Conservation (phyloP, 2,888 invertebrate species). For the Dasysyrphus albostriatus region DNA sequence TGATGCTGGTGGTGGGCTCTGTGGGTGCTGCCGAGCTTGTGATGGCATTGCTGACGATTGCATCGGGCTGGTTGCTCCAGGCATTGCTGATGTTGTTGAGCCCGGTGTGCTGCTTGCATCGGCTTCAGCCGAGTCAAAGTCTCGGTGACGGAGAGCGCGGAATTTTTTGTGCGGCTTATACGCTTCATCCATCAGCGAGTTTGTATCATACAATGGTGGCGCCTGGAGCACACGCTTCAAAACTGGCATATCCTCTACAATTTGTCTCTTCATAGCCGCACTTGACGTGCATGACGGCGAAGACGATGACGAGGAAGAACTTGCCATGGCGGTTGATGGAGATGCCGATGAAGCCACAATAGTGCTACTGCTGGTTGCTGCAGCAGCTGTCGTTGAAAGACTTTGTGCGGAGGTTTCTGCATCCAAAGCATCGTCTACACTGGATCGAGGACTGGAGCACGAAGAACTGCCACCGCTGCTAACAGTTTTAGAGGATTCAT, state of each 20-base stretch:
- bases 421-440: constrained; percentile 91
- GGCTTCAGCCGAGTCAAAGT: constrained; percentile 90
- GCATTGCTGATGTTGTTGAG: constrained; percentile 67
- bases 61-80: constrained; percentile 48
- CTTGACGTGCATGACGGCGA: constrained; percentile 69
- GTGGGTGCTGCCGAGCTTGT: constrained; percentile 64
- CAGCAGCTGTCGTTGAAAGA: constrained; percentile 77
- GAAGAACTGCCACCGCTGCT: constrained; percentile 89
- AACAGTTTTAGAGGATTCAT: constrained; percentile 90
- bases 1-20: constrained; percentile 79
- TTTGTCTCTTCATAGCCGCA: constrained; percentile 84
- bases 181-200: constrained; percentile 96
- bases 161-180: constrained; percentile 98
- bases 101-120: constrained; percentile 84
- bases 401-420: constrained; percentile 82
- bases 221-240: constrained; percentile 96
- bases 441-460: constrained; percentile 94
- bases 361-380: constrained; percentile 66
- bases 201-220: constrained; percentile 95
- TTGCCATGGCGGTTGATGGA: constrained; percentile 73
- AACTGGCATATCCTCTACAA: constrained; percentile 96
- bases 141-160: constrained; percentile 91
- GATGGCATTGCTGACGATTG: constrained; percentile 63
- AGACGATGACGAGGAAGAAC: constrained; percentile 77
- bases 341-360: constrained; percentile 72